Evolutionary conservation across 2,113 vertebrate species (phyloP).

Genomic region (Austrofundulus limnaeus): DNA sequence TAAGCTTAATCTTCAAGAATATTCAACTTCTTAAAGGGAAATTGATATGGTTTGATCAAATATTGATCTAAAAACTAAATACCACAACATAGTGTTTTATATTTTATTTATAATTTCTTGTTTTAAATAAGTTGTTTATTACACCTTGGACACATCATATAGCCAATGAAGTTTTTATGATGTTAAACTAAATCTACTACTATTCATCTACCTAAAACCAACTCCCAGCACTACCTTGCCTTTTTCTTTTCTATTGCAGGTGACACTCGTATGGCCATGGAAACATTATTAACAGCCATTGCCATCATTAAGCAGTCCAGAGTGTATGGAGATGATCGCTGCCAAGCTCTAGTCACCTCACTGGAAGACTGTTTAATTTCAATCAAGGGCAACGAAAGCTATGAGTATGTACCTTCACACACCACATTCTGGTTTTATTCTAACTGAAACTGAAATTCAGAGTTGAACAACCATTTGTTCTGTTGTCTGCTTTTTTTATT

Average conservation of each 20-base stretch:
- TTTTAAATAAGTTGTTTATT: too few species aligned
- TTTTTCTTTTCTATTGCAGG: constrained; percentile 71
- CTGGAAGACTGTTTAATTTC: constrained; percentile 95
- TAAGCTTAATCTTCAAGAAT: too few species aligned
- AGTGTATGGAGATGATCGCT: constrained; percentile 89
- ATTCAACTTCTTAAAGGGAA: too few species aligned
- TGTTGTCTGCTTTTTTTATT: not conserved
- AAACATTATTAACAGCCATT: constrained; percentile 93
- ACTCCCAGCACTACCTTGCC: not conserved
- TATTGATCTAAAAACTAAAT: too few species aligned
- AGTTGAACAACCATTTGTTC: not conserved
- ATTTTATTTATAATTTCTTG: too few species aligned
- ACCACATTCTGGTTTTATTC: too few species aligned
- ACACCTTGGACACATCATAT: too few species aligned
- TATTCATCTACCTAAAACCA: too few species aligned
- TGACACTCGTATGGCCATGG: constrained; percentile 88
- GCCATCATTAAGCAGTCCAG: constrained; percentile 95
- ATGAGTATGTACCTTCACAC: constrained; percentile 60
- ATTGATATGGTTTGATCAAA: too few species aligned
- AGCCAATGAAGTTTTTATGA: too few species aligned
- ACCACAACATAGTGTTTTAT: too few species aligned
- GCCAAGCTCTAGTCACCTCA: constrained; percentile 90
- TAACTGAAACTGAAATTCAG: not conserved
- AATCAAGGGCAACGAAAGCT: constrained; percentile 88
- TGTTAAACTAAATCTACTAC: too few species aligned